These are phyloP conservation scores for Bathybates hornii DNA, from an alignment of 2,113 vertebrate genomes.

Conservation along the genomic window DNA sequence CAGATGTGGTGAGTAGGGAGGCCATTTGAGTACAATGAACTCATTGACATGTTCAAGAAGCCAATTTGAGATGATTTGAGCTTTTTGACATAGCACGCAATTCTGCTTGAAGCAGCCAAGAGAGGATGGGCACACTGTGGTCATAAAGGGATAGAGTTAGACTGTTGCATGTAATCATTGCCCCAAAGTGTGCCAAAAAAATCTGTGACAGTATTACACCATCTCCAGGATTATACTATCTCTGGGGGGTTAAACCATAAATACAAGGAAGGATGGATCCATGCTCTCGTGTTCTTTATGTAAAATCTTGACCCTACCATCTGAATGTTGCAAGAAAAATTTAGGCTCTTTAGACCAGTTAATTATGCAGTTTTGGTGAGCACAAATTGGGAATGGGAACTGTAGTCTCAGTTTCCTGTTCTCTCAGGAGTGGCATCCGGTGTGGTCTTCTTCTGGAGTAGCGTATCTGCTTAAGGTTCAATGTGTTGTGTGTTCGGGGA, in stretches of 20 bases:
- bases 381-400: not conserved
- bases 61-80: not conserved
- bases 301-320: not conserved
- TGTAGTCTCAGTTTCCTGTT: not conserved
- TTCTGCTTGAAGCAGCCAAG: not conserved
- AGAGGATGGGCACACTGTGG: not conserved
- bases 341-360: not conserved
- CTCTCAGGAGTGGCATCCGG: not conserved
- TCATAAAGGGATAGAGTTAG: not conserved
- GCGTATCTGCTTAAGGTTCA: not conserved
- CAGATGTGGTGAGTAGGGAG: not conserved
- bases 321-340: not conserved
- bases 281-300: not conserved
- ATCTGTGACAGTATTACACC: not conserved
- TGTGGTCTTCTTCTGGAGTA: not conserved
- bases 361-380: not conserved
- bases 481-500: not conserved
- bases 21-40: not conserved
- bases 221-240: not conserved
- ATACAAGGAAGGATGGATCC: not conserved
- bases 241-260: not conserved
- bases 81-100: not conserved
- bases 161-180: not conserved
- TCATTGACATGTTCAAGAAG: not conserved
- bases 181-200: not conserved